Base-by-base conservation (phyloP, 2,797 vertebrate genomes). In the Sebastes nivosus region DNA sequence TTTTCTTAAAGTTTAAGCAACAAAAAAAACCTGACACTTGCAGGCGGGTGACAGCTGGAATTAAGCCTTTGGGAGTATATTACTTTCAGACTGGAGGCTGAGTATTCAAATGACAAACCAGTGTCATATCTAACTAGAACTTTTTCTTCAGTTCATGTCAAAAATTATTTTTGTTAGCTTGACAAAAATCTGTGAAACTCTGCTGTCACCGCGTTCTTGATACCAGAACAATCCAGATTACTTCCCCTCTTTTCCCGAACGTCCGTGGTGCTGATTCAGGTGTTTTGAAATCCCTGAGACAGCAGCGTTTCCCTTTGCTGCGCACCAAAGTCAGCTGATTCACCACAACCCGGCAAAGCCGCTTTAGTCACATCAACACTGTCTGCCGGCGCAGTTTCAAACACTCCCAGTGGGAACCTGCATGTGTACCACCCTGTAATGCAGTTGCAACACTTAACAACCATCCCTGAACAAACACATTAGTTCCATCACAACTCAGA, bases 311-410 rank as follows among this genome's bases (percentile, higher is more conserved):
- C 88, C 86, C 79, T 27, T 85, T 54, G 69, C 76, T 65, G 65
- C n/a, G 8, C 58, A 70, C 71, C 38, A 79, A 58, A 52, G 86
- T 91, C 90, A 92, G 91, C 90, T 94, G 92, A 92, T 89, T 85
- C 79, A 70, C 84, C 82, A 69, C 69, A 81, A 83, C 66, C 59
- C 61, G 52, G 67, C 67, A 59, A 74, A 66, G 80, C 84, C 27
- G 61, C 66, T 74, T 69, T 16, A 78, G 83, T 84, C 85, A 70
- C 61, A 86, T 84, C 87, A 90, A 88, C 83, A 75, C 59, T 36
- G 69, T 30, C 74, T 18, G 77, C 34, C 52, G 38, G 25, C 74
- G 67, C 27, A 8, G 54, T 36, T 67, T 71, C 12, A 52, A 80
- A 80, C 29, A 24, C 38, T 52, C 74, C n/a, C 74, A 7, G 5